Evolutionary conservation across 2,888 invertebrate species (phyloP).

Genomic region (Crepidodera aurea): DNA sequence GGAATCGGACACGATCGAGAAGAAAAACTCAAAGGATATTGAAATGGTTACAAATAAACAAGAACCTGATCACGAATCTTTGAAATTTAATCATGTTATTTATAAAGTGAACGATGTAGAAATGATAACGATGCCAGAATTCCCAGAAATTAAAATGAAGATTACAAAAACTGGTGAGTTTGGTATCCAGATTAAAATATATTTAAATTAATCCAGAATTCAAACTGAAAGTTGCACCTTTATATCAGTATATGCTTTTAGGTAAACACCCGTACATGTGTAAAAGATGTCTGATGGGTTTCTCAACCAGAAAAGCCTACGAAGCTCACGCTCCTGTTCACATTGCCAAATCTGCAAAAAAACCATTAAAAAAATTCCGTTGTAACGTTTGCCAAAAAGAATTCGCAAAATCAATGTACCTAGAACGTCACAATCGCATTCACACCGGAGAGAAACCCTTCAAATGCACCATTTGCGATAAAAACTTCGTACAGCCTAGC

Average conservation of each 20-base stretch:
- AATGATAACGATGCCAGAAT: too few relatives aligned
- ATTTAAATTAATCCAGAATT: too few relatives aligned
- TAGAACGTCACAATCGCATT: conserved; percentile 57
- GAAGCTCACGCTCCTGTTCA: conserved; percentile 53
- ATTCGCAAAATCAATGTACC: conserved; percentile 57
- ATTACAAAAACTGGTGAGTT: neutral
- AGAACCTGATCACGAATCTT: too few relatives aligned
- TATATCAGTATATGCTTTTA: conserved; percentile 37
- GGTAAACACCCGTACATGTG: conserved; percentile 57
- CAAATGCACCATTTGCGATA: conserved; percentile 55
- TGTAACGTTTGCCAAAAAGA: conserved; percentile 56
- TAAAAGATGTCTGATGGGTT: conserved; percentile 53
- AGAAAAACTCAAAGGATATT: too few relatives aligned
- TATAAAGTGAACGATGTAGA: too few relatives aligned
- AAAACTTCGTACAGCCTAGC: conserved; percentile 56
- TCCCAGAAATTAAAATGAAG: too few relatives aligned
- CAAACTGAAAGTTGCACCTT: too few relatives aligned
- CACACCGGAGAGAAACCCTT: conserved; percentile 60
- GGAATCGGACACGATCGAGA: too few relatives aligned
- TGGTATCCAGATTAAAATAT: too few relatives aligned
- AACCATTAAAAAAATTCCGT: conserved; percentile 48
- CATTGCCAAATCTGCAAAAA: conserved; percentile 49
- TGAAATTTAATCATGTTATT: too few relatives aligned
- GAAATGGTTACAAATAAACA: too few relatives aligned
- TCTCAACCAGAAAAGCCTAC: conserved; percentile 49